A percentile compares a stretch with the other conserved stretches of the same genome.
Conservation (phyloP, 2,888 invertebrate species). For the Spodoptera littoralis region DNA sequence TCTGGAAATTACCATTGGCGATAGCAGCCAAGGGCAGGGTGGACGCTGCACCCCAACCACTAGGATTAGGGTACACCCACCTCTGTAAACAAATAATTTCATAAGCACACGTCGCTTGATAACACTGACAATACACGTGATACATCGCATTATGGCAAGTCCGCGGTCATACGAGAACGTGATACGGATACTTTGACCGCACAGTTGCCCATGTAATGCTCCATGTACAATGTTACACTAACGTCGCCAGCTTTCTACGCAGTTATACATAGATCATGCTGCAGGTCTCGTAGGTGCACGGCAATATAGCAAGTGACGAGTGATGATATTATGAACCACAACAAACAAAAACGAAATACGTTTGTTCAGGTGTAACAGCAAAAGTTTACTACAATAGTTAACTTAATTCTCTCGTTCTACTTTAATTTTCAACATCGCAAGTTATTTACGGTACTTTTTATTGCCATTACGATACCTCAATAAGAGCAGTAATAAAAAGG, state of each 20-base stretch:
- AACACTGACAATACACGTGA: slow-evolving; percentile 38
- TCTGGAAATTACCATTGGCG: slow-evolving; percentile 71
- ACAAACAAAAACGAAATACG: slow-evolving; percentile 4
- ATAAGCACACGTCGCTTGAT: slow-evolving; percentile 52
- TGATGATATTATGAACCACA: slow-evolving; percentile 17
- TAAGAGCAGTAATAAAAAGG: no score
- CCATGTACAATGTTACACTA: slow-evolving; percentile 15
- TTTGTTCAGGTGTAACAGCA: slow-evolving; percentile 27
- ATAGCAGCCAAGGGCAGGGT: slow-evolving; percentile 69
- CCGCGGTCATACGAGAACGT: slow-evolving; percentile 42
- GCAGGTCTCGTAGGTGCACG: slow-evolving; percentile 17
- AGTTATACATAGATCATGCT: slow-evolving; percentile 28
- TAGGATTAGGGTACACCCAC: slow-evolving; percentile 72
- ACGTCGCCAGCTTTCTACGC: slow-evolving; percentile 18
- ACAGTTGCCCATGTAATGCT: slow-evolving; percentile 18
- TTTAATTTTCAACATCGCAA: no score
- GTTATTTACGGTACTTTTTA: no score
- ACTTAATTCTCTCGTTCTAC: slow-evolving; percentile 2
- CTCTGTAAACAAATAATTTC: slow-evolving; percentile 71
- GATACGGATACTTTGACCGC: slow-evolving; percentile 50
- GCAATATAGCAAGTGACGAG: slow-evolving; percentile 7
- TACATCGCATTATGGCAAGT: slow-evolving; percentile 24
- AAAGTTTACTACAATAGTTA: slow-evolving; percentile 8
- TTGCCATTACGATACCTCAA: no score
- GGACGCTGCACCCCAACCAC: slow-evolving; percentile 71